Conservation (phyloP, 2,888 invertebrate genomes). For the Pyrocoelia pectoralis region DNA sequence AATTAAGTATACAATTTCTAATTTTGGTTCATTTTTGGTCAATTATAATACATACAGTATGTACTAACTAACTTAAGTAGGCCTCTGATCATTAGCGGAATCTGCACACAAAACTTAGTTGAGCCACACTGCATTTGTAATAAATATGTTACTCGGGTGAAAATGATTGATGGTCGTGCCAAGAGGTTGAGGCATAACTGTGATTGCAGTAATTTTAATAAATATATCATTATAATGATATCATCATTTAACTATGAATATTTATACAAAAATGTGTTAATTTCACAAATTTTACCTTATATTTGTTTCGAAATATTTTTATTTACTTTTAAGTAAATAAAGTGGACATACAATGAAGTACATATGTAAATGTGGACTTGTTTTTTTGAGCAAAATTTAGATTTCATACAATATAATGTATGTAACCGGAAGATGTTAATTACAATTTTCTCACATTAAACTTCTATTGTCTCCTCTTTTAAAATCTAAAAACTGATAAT, state of each 20-base stretch:
- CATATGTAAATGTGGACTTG: constrained; percentile 7
- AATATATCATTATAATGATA: neutral
- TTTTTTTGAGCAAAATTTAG: neutral
- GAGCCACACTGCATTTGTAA: too few species aligned
- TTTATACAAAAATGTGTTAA: neutral
- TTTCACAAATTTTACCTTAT: neutral
- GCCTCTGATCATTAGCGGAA: too few species aligned
- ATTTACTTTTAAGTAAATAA: neutral
- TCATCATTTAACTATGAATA: too few species aligned
- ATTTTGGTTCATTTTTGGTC: neutral
- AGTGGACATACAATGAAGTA: neutral
- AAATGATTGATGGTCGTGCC: too few species aligned
- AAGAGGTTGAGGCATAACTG: too few species aligned
- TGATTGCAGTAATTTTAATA: neutral
- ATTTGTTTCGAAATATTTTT: neutral
- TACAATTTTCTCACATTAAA: constrained; percentile 8
- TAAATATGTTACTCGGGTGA: too few species aligned
- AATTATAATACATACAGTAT: neutral
- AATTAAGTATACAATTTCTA: neutral
- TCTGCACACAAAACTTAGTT: too few species aligned
- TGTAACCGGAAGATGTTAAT: neutral
- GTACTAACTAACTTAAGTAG: too few species aligned
- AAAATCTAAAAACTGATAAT: constrained; percentile 28
- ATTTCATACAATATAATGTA: neutral
- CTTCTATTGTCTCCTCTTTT: neutral